Evolutionary conservation across 2,797 vertebrate species (phyloP).

Genomic region (Falco concolor): DNA sequence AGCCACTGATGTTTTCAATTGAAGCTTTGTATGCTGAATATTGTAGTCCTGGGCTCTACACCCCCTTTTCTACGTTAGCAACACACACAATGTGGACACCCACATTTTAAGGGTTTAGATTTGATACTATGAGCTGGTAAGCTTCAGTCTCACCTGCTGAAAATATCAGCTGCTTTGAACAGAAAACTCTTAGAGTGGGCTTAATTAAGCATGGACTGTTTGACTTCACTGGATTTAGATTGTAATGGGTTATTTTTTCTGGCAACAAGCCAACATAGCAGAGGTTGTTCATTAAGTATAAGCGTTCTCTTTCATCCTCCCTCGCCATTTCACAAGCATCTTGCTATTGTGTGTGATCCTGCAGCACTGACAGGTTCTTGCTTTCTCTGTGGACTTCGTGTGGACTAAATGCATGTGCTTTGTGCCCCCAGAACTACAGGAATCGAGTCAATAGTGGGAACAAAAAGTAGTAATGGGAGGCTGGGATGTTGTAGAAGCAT

Average conservation of each 20-base stretch:
- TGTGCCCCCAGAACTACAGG: neutral
- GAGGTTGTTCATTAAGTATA: constrained; percentile 38
- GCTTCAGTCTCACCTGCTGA: constrained; percentile 75
- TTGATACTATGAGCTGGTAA: constrained; percentile 63
- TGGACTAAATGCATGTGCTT: neutral
- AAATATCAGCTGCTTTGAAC: constrained; percentile 64
- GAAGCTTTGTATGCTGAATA: neutral
- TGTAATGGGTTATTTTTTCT: constrained; percentile 68
- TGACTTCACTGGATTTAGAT: constrained; percentile 68
- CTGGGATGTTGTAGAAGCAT: neutral
- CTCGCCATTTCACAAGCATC: neutral
- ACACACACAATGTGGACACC: neutral
- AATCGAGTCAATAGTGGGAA: neutral
- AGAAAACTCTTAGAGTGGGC: constrained; percentile 40
- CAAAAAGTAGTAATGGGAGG: neutral
- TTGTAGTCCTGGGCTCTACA: neutral
- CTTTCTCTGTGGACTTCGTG: neutral
- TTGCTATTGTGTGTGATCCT: constrained; percentile 24
- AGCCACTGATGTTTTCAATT: neutral
- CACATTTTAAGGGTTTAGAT: neutral
- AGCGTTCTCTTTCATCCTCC: constrained; percentile 29
- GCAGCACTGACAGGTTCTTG: neutral
- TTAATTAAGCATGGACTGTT: constrained; percentile 71
- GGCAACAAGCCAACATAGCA: constrained; percentile 44
- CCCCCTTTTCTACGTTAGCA: neutral